A percentile compares a stretch with the other conserved stretches of the same genome.
Conservation (phyloP, 2,888 invertebrate species). For the Brachynemurus nebulosus region DNA sequence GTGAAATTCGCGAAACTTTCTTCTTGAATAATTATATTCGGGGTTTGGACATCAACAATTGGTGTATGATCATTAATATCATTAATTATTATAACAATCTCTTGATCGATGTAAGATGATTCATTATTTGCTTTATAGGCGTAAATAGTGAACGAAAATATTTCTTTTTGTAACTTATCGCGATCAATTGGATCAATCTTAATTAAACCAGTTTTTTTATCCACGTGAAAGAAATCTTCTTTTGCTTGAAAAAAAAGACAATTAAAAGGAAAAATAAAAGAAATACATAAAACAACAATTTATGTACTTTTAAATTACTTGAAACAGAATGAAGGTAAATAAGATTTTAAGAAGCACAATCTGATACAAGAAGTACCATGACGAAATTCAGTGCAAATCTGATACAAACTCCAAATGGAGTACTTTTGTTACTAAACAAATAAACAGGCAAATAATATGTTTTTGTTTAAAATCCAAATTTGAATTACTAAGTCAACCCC, state of each 20-base stretch:
- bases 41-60: conserved; percentile 24
- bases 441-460: too few species aligned
- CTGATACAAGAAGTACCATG: too few species aligned
- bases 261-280: conserved; percentile 2
- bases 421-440: too few species aligned
- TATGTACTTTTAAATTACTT: too few species aligned
- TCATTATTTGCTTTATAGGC: conserved; percentile 26
- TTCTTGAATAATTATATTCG: background rate
- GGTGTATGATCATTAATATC: conserved; percentile 57
- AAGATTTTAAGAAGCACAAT: too few species aligned
- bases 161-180: conserved; percentile 24
- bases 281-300: too few species aligned
- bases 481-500: too few species aligned
- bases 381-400: too few species aligned
- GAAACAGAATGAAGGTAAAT: too few species aligned
- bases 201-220: conserved; percentile 23
- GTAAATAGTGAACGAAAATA: conserved; percentile 23
- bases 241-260: conserved; percentile 24
- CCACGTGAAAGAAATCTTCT: conserved; percentile 13
- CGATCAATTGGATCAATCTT: conserved; percentile 28
- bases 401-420: too few species aligned
- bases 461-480: too few species aligned
- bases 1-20: background rate
- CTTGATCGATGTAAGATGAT: conserved; percentile 16
- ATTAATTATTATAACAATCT: conserved; percentile 29